Conservation (phyloP, 2,888 invertebrate genomes). For the Troilus luridus region DNA sequence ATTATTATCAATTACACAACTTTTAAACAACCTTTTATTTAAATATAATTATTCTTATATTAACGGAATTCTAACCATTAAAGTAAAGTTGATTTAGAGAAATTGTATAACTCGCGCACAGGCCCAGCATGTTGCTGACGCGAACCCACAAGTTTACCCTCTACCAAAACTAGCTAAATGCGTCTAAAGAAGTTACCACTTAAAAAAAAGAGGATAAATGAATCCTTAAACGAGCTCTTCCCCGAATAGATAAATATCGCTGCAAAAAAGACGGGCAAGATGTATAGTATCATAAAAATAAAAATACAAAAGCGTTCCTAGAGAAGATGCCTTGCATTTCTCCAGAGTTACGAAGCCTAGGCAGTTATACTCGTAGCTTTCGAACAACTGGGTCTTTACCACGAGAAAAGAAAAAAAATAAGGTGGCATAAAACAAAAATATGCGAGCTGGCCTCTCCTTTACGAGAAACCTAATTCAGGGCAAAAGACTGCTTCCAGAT, state of each 20-base stretch:
- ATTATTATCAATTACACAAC: too few species aligned
- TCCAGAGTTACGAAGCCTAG: background rate
- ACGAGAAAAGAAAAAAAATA: background rate
- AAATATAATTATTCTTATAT: too few species aligned
- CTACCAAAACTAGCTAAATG: too few species aligned
- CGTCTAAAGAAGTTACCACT: too few species aligned
- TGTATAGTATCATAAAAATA: background rate
- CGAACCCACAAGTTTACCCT: too few species aligned
- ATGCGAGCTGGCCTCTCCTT: background rate
- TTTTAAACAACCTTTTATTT: too few species aligned
- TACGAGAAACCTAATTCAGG: constrained; percentile 11
- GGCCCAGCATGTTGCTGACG: too few species aligned
- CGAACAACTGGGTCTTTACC: background rate
- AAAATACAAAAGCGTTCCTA: background rate
- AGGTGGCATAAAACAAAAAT: constrained; percentile 13
- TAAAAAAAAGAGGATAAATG: background rate
- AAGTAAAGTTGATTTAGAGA: too few species aligned
- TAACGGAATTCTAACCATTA: too few species aligned
- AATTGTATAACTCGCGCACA: too few species aligned
- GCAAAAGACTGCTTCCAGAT: constrained; percentile 1
- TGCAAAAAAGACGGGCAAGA: background rate
- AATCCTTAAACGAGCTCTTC: background rate
- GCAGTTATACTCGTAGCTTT: constrained; percentile 11
- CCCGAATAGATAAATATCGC: background rate
- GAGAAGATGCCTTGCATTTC: background rate